Base-by-base conservation (phyloP, 2,888 invertebrate genomes). In the Acrobasis consociella region DNA sequence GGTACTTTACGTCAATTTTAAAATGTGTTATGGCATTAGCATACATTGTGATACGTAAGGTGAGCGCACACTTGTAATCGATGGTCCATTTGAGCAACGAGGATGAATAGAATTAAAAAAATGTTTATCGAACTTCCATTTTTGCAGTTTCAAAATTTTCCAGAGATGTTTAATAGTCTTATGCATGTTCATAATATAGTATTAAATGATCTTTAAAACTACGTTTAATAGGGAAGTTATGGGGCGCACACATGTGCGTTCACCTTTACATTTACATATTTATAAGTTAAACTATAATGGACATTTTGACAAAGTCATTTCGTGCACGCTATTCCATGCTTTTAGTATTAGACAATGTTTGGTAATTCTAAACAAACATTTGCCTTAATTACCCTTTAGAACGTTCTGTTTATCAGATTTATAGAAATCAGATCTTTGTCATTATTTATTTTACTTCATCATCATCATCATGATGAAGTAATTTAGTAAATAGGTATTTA, bases 1-100 rank as follows among this genome's bases (percentile, higher is more conserved):
- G 60, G 22, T 42, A 51, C 67, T 68, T 67, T 69, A 64, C 67
- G 74, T 75, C 71, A 77, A 73, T 76, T 72, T 70, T 61, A 62
- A 66, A 66, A 68, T 69, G 72, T 72, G 69, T 72, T 72, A 69
- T 67, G 46, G 67, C 64, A 69, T 68, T 69, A 63, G 66, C 69
- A 68, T 71, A 58, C 53, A 63, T 63, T 53, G 61, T 64, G 62
- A 67, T 67, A 67, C 60, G 50, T 38, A 39, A 22, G 38, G 56
- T 51, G 39, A 11, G 49, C 49, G 39, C 59, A 39, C 53, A 53
- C 46, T n/a, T 53, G 37, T 37, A 53, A 53, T 38, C 37, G 37
- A 22, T 53, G 46, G 51, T 42, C 51, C 22, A 42, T 31, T 49
- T 49, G 7, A 58, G 22, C 46, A 58, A 16, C 39, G 55, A 55